These are phyloP conservation scores for Orchestia grillus DNA, from an alignment of 1,140 invertebrate genomes.

Conservation along the genomic window DNA sequence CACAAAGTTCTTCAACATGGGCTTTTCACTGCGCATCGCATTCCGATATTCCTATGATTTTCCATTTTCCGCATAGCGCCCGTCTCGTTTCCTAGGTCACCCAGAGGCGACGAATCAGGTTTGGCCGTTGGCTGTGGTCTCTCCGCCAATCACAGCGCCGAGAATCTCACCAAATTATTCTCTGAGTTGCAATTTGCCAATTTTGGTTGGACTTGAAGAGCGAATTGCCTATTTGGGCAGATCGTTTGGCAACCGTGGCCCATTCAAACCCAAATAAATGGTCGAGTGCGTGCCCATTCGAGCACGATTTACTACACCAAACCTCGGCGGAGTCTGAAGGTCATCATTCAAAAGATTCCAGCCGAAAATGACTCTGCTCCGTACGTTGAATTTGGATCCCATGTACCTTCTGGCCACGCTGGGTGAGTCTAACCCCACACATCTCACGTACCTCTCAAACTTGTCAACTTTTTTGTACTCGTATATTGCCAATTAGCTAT, in stretches of 20 bases:
- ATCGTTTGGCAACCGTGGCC: conserved; percentile 16
- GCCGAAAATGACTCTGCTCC: neutral
- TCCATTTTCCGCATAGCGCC: neutral
- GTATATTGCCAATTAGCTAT: too few species aligned
- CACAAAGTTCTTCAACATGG: neutral
- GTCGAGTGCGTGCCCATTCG: neutral
- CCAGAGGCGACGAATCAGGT: neutral
- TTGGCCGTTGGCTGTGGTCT: neutral
- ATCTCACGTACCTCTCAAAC: too few species aligned
- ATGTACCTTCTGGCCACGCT: neutral
- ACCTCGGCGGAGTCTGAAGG: neutral
- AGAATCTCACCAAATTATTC: conserved; percentile 45
- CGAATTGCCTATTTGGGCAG: conserved; percentile 55
- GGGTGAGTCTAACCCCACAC: too few species aligned
- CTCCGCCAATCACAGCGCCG: conserved; percentile 9
- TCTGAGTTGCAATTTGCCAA: conserved; percentile 38
- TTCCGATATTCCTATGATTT: neutral
- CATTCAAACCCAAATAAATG: conserved; percentile 45
- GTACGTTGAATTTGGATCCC: neutral
- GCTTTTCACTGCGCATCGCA: neutral
- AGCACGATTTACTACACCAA: neutral
- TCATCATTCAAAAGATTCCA: conserved; percentile 31
- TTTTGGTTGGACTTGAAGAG: conserved; percentile 20
- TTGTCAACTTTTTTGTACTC: too few species aligned
- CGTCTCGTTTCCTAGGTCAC: neutral